Evolutionary conservation across 2,113 vertebrate genomes (phyloP).

Genomic region (Nothocercus nigrocapillus): DNA sequence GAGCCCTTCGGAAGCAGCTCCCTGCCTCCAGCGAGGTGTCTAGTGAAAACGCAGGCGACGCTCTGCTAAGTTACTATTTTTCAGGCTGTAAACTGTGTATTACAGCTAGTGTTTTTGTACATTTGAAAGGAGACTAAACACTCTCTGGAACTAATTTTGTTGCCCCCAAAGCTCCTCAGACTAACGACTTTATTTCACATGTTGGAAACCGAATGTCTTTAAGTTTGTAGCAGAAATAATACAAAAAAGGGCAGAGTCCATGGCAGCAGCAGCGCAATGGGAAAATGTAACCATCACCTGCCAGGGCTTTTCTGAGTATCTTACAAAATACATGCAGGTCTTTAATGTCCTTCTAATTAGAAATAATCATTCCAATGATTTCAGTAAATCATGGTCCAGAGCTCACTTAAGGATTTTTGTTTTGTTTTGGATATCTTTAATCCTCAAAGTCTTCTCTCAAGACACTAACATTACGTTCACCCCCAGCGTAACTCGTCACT

Average conservation of each 20-base stretch:
- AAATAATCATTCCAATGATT: not conserved
- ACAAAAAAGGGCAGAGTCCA: not conserved
- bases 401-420: not conserved
- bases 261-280: not conserved
- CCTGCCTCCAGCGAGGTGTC: not conserved
- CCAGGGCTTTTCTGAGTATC: not conserved
- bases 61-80: not conserved
- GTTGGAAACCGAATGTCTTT: not conserved
- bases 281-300: not conserved
- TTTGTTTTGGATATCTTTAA: not conserved
- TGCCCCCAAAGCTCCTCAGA: not conserved
- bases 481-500: not conserved
- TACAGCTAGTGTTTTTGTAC: not conserved
- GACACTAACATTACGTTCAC: not conserved
- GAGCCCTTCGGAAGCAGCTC: too few relatives aligned
- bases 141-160: not conserved
- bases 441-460: not conserved
- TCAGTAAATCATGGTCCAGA: not conserved
- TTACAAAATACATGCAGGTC: not conserved
- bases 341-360: not conserved
- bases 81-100: not conserved
- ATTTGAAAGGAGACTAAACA: not conserved
- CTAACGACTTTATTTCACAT: not conserved
- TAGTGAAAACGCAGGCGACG: not conserved
- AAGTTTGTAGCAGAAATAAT: not conserved